Conservation (phyloP, 2,797 vertebrate genomes). For the Crocodylus rhombifer region DNA sequence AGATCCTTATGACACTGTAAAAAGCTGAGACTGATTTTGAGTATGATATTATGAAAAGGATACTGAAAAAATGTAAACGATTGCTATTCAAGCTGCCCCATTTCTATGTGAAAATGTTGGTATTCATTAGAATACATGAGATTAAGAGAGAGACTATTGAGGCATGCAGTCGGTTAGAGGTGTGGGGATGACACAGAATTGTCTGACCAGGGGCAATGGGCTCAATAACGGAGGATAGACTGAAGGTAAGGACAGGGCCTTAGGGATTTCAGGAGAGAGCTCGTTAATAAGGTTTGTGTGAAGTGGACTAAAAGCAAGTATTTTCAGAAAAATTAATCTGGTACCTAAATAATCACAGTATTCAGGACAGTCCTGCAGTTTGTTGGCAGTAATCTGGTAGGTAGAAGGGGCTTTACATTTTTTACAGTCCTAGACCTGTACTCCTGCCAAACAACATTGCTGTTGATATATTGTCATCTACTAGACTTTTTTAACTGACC, state of each 20-base stretch:
- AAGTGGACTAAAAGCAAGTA: constrained; percentile 21
- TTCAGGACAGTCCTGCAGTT: neutral
- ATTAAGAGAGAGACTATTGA: neutral
- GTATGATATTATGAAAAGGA: neutral
- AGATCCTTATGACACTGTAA: neutral
- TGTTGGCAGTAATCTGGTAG: neutral
- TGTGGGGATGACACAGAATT: constrained; percentile 12
- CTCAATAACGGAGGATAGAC: constrained; percentile 4
- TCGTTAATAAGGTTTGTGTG: neutral
- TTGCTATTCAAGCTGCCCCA: no score
- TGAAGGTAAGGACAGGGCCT: neutral
- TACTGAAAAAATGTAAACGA: constrained; percentile 15
- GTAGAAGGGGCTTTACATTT: neutral
- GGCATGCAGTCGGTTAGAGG: constrained; percentile 38
- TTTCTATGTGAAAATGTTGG: neutral
- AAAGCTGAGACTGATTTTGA: neutral
- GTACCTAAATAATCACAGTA: constrained; percentile 28
- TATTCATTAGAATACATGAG: constrained; percentile 17
- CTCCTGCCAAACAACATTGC: neutral
- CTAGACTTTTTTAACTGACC: neutral
- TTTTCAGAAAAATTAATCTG: neutral
- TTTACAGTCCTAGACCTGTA: neutral
- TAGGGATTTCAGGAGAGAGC: constrained; percentile 4
- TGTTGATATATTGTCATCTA: neutral
- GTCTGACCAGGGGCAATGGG: neutral